Base-by-base conservation (phyloP, 1,140 invertebrate genomes). In the Hestina assimilis region DNA sequence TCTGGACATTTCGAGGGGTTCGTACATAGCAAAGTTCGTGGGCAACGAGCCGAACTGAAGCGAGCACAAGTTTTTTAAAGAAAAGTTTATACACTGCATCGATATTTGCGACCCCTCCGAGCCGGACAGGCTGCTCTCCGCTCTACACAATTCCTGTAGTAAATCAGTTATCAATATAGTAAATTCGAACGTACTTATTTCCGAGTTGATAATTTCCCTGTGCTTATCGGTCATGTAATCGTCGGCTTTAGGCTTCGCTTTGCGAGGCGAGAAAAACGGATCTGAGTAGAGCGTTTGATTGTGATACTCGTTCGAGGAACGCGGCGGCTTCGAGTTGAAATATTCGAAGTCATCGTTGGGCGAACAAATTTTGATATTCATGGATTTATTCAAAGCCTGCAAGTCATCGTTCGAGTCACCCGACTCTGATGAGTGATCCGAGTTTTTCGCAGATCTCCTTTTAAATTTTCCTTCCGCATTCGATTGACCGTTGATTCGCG, bases 341-440 rank as follows among this genome's bases (percentile, higher is more conserved):
- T 93, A 93, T 35, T 92, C 90, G 64, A 93, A 93, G 58, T 92
- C 92, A 83, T 92, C 91, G n/a, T 89, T 89, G 38, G 92, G 91
- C 1, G 91, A 66, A 19, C 88, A 83, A 14, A 92, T 90, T 64
- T 91, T 92, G 7, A 93, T 75, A 0, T 89, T 87, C 26, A 90
- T 73, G 0, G 90, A 91, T 1, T 89, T 85, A 63, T 89, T 89
- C 3, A 89, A 65, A 3, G 88, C 83, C 48, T 92, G 89, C n/a
- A 90, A 73, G 5, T 89, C 90, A 33, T 90, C 91, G 31, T 89
- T 89, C 4, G 89, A 72, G 15, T 88, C 69, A 4, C 89, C 90
- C 0, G 91, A 91, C 20, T 91, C 91, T 38, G 90, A 91, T 7
- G 90, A 77, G 9, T 50, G 55, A 3, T 81, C 75, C 8, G 68